A percentile compares a stretch with the other conserved stretches of the same genome.
Evolutionary conservation across 2,113 vertebrate species (phyloP).

Genomic region (Sporophila hypoxantha): DNA sequence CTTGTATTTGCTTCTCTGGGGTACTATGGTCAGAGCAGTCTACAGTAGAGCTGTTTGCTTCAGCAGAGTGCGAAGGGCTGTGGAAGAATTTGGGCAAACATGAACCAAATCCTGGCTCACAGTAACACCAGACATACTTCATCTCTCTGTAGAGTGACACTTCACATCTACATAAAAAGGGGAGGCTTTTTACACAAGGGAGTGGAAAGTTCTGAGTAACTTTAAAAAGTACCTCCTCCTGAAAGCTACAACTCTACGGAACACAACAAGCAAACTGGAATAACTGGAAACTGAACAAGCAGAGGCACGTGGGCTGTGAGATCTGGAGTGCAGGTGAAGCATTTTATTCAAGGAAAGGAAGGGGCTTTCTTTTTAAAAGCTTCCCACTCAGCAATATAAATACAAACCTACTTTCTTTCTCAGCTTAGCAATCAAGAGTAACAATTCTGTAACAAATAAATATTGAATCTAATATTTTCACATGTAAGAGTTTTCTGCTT

Average conservation of each 20-base stretch:
- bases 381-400: background rate
- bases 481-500: background rate
- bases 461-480: background rate
- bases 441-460: background rate
- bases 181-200: background rate
- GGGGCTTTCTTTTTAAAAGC: background rate
- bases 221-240: background rate
- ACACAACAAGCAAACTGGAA: conserved; percentile 7
- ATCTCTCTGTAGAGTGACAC: background rate
- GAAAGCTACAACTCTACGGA: background rate
- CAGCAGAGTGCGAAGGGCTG: background rate
- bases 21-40: background rate
- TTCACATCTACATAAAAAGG: background rate
- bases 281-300: conserved; percentile 21
- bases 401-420: background rate
- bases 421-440: background rate
- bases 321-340: background rate
- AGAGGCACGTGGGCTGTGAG: background rate
- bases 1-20: background rate
- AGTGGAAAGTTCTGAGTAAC: background rate
- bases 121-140: background rate
- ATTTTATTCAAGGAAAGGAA: background rate
- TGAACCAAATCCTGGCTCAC: background rate
- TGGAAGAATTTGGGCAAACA: background rate
- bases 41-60: background rate